Base-by-base conservation (phyloP, 2,113 vertebrate species). In the Cavia porcellus region DNA sequence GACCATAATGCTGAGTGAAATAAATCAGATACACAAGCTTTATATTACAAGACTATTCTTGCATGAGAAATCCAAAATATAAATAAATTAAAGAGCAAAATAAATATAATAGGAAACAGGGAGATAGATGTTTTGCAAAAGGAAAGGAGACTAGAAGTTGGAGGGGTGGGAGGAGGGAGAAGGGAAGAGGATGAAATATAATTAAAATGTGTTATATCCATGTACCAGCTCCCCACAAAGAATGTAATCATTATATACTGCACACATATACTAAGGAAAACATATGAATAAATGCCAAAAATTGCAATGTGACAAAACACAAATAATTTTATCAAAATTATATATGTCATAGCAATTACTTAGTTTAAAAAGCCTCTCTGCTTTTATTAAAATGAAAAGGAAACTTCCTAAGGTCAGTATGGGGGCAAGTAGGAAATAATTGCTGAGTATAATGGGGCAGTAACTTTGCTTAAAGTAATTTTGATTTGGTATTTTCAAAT, bases 241-340 rank as follows among this genome's bases (percentile, higher is more conserved):
- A 74, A 74, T 74, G n/a, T 42, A 74, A 74, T 24, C 19, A 42
- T 74, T 74, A 70, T 42, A 38, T 42, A 72, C 68, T 42, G 8
- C n/a, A 70, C 70, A 42, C 70, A 42, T 4, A 38, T 22, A 42
- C 70, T 11, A 11, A 74, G 70, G 10, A 74, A 74, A 38, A 74
- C 4, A 74, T 38, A 38, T 38, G 22, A 72, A 72, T 72, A 42
- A 42, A 42, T 74, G 20, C 20, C n/a, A 42, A 66, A 66, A 66
- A 32, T 66, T 66, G 30, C 64, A 88, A 30, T 74, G 11, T 88
- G 45, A 68, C 13, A 57, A 92, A 38, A 86, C 5, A 32, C 10
- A 96, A 8, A 4, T 80, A 68, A 93, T 92, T 89, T 95, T 5
- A 45, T 28, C 12, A 93, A 90, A 9, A 62, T 86, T 42, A 87